A percentile compares a stretch with the other conserved stretches of the same genome.
These are phyloP conservation scores for Syngnathus rostellatus DNA, from an alignment of 2,797 vertebrate genomes.

Conservation along the genomic window DNA sequence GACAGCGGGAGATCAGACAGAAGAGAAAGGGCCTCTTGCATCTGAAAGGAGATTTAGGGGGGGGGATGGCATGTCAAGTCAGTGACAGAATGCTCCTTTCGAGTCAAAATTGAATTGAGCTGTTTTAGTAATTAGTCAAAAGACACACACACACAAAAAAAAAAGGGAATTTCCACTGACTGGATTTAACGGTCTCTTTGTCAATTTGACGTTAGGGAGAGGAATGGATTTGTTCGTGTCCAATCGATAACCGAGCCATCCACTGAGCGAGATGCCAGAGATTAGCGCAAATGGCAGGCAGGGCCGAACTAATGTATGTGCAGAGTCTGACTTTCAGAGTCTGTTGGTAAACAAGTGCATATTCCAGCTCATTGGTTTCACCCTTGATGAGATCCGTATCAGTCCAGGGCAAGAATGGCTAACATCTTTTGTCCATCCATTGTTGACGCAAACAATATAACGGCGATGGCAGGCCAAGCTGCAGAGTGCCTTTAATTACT, in stretches of 20 bases:
- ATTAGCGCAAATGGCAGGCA: background rate
- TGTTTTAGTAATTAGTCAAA: background rate
- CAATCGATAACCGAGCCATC: slow-evolving; percentile 34
- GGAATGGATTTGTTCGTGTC: slow-evolving; percentile 18
- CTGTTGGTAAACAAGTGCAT: no score
- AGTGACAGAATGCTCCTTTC: background rate
- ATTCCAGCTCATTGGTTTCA: no score
- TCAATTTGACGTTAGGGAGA: slow-evolving; percentile 16
- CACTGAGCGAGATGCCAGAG: slow-evolving; percentile 11
- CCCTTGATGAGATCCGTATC: no score
- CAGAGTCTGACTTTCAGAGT: background rate
- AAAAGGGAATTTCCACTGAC: slow-evolving; percentile 6
- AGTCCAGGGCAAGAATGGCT: no score
- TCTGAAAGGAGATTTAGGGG: slow-evolving; percentile 22
- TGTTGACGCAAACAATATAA: slow-evolving; percentile 27
- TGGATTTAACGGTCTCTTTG: slow-evolving; percentile 10
- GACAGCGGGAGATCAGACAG: slow-evolving; percentile 33
- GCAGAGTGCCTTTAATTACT: slow-evolving; percentile 50
- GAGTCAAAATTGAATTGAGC: background rate
- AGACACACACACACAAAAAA: background rate
- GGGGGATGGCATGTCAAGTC: slow-evolving; percentile 4
- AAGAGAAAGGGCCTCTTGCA: slow-evolving; percentile 53
- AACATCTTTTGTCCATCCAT: background rate
- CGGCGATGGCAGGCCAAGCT: slow-evolving; percentile 19
- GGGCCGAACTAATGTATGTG: background rate